These are phyloP conservation scores for Pachyuromys duprasi DNA, from an alignment of 2,797 vertebrate genomes.

Conservation along the genomic window DNA sequence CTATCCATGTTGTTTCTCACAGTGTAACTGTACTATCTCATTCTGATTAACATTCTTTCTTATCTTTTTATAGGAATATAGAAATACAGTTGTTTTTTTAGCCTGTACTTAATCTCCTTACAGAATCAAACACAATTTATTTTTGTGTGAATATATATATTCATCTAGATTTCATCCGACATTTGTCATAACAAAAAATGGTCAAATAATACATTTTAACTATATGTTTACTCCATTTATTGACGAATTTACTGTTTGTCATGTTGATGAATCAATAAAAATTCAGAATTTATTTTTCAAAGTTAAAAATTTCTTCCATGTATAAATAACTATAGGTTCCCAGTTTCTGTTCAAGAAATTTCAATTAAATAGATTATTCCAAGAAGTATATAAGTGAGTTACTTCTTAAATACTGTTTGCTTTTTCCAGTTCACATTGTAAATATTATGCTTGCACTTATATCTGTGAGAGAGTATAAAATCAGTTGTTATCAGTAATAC, in stretches of 20 bases:
- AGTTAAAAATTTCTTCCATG: slow-evolving; percentile 40
- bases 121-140: background rate
- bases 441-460: slow-evolving; percentile 14
- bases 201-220: slow-evolving; percentile 52
- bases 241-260: background rate
- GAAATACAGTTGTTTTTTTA: background rate
- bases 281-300: slow-evolving; percentile 55
- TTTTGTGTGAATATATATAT: slow-evolving; percentile 44
- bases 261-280: slow-evolving; percentile 1
- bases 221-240: slow-evolving; percentile 1
- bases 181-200: slow-evolving; percentile 29
- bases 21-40: background rate
- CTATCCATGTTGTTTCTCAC: background rate
- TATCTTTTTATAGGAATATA: slow-evolving; percentile 20
- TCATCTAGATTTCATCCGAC: slow-evolving; percentile 30
- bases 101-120: background rate
- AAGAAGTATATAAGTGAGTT: slow-evolving; percentile 27
- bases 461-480: slow-evolving; percentile 28
- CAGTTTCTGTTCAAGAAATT: slow-evolving; percentile 41
- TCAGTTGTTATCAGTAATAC: background rate
- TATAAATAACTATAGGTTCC: background rate
- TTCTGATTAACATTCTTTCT: slow-evolving; percentile 48
- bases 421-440: slow-evolving; percentile 5
- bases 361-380: slow-evolving; percentile 17
- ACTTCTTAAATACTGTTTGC: slow-evolving; percentile 47